Conservation (phyloP, 2,113 vertebrate species). For the Solea senegalensis region DNA sequence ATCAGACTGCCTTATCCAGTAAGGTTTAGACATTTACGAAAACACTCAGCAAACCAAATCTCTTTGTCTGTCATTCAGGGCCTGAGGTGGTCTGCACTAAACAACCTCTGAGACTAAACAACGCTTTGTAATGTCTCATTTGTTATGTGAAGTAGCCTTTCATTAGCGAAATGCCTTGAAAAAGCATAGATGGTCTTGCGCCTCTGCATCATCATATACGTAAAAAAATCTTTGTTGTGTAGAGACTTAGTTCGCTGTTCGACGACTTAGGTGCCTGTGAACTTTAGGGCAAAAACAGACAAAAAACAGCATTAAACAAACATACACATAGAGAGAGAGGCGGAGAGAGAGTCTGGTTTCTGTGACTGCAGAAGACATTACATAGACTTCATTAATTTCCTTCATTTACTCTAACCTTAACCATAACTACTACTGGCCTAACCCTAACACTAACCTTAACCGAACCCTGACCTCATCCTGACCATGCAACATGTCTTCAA, state of each 20-base stretch:
- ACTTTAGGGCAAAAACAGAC: neutral
- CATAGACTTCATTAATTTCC: no score
- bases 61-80: conserved; percentile 57
- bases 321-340: no score
- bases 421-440: no score
- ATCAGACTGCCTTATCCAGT: conserved; percentile 35
- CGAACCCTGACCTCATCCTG: no score
- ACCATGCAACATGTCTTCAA: no score
- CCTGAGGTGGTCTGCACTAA: conserved; percentile 63
- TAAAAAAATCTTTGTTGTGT: neutral
- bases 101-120: conserved; percentile 79
- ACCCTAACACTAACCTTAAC: no score
- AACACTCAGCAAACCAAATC: conserved; percentile 59
- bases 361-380: no score
- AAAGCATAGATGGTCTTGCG: conserved; percentile 27
- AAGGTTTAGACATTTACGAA: conserved; percentile 50
- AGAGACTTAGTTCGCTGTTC: neutral
- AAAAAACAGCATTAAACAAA: neutral
- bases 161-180: conserved; percentile 54
- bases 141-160: conserved; percentile 60
- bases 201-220: conserved; percentile 23
- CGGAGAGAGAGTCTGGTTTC: no score
- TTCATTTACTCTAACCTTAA: no score
- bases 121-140: conserved; percentile 68
- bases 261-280: neutral